Base-by-base conservation (phyloP, 2,113 vertebrate genomes). In the Oncorhynchus gorbuscha region DNA sequence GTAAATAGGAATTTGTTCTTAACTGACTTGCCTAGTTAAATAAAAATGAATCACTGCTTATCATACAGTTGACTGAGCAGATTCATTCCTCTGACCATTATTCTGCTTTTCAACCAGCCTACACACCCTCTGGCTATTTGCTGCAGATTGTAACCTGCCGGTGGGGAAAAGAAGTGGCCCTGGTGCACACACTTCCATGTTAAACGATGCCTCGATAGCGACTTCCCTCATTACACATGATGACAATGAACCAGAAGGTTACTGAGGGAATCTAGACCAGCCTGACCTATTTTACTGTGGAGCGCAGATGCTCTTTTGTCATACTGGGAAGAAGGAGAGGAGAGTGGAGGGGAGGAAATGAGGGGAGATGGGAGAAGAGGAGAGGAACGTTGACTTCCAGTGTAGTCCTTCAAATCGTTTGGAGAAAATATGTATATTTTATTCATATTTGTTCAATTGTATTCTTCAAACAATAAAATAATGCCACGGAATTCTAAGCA, bases 171-270 rank as follows among this genome's bases (percentile, higher is more conserved):
- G 3, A 20, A 58, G 59, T 22, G 59, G 55, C 55, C 55, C 14
- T 7, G 55, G 55, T 58, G 55, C 39, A 62, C 59, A 66, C 64
- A 18, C 64, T 9, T 35, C 12, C 16, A n/a, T 35, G 35, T 45
- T 69, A 45, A 45, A 69, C 16, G 32, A 69, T n/a, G 68, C 68
- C 76, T 69, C 69, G 78, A 83, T 79, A 89, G 80, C 28, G 1
- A 22, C 65, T 74, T n/a, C 72, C 20, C 82, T 83, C 85, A 82
- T 83, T 85, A 88, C 70, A 74, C 71, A 32, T 61, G 76, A 72
- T 81, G 70, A 70, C 88, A 69, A 85, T 73, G 74, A 87, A 72
- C 65, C 45, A 74, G 69, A 81, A 83, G 89, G 85, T 86, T 83
- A 75, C 77, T 4, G 48, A 80, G 84, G 71, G 30, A 64, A 83